Evolutionary conservation across 64 coral and sea anemone species (phyloP).

Genomic region (Stichodactyla helianthus): DNA sequence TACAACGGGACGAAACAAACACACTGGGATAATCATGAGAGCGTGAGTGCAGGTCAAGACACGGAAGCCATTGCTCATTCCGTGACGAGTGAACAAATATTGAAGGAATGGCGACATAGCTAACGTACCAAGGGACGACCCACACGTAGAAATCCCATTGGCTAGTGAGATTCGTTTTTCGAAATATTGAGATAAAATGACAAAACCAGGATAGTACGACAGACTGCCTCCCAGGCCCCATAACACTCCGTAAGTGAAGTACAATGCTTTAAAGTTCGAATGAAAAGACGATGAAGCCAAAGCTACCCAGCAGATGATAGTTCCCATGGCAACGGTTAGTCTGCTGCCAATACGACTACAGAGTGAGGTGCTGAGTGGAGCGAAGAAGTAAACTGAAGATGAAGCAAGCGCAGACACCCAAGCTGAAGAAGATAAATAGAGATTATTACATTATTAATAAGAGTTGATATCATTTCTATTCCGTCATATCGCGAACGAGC

Average conservation of each 20-base stretch:
- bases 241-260: conserved; percentile 26
- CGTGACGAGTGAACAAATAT: background rate
- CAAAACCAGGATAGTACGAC: conserved; percentile 13
- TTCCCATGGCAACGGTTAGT: conserved; percentile 14
- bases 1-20: conserved; percentile 17
- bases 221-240: too few species aligned
- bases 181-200: conserved; percentile 41
- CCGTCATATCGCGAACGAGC: too few species aligned
- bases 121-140: conserved; percentile 21
- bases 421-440: background rate
- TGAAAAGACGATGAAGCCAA: conserved; percentile 23
- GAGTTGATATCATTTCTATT: too few species aligned
- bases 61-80: conserved; percentile 16
- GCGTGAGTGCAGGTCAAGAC: conserved; percentile 11
- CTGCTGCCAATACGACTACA: conserved; percentile 36
- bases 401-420: conserved; percentile 40
- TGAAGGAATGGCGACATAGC: conserved; percentile 24
- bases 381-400: conserved; percentile 21
- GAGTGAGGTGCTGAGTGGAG: conserved; percentile 22
- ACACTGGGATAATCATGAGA: conserved; percentile 20
- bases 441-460: too few species aligned
- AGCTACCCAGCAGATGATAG: background rate
- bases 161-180: conserved; percentile 12
- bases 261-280: conserved; percentile 18
- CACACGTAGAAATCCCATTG: conserved; percentile 6